A percentile compares a stretch with the other conserved stretches of the same genome.
Evolutionary conservation across 2,113 vertebrate genomes (phyloP).

Genomic region (Madoqua kirkii): DNA sequence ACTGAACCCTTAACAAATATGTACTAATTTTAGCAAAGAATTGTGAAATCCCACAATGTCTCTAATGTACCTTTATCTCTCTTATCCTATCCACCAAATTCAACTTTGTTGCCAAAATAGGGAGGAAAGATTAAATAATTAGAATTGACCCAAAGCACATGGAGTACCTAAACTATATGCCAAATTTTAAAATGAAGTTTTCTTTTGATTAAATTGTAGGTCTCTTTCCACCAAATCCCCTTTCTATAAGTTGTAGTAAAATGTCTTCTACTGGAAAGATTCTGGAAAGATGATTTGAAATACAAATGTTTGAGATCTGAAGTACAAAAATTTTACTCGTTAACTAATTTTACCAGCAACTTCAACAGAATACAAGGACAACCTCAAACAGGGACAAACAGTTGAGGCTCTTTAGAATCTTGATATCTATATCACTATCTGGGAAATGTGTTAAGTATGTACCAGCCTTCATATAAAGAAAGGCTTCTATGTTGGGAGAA

Average conservation of each 20-base stretch:
- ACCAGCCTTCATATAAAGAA: neutral
- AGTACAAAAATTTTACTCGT: neutral
- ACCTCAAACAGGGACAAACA: neutral
- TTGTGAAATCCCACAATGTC: conserved; percentile 51
- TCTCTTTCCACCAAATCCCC: conserved; percentile 11
- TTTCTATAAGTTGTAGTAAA: conserved; percentile 52
- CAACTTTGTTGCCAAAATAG: conserved; percentile 21
- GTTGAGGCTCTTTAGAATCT: neutral
- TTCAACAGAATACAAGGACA: neutral
- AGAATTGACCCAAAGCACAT: conserved; percentile 24
- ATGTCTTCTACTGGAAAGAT: conserved; percentile 38
- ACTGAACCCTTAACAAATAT: conserved; percentile 27
- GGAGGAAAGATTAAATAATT: neutral
- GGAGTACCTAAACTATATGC: neutral
- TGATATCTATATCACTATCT: neutral
- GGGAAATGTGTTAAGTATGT: neutral
- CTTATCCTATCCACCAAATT: neutral
- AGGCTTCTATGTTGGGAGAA: neutral
- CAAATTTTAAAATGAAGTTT: conserved; percentile 48
- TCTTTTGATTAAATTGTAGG: conserved; percentile 53
- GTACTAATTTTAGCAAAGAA: conserved; percentile 39
- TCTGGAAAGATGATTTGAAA: neutral
- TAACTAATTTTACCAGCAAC: neutral
- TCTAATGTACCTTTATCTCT: neutral
- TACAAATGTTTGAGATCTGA: conserved; percentile 35